Conservation (phyloP, 2,797 vertebrate species). For the Falco cherrug region DNA sequence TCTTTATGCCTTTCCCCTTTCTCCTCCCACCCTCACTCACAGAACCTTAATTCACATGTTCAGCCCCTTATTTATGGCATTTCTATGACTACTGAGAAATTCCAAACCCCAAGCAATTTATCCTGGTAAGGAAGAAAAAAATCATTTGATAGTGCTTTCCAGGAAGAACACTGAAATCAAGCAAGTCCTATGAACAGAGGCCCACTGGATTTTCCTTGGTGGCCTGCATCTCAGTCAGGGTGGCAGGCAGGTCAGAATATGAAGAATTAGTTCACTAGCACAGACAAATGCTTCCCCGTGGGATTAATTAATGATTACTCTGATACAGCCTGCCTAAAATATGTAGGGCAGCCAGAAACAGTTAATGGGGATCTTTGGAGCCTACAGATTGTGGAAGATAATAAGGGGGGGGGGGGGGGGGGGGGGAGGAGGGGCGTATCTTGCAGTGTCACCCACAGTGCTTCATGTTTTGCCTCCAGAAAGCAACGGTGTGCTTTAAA, state of each 20-base stretch:
- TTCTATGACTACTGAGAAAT: background rate
- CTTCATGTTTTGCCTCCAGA: background rate
- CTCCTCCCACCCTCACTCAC: background rate
- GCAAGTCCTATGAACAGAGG: background rate
- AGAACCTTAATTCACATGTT: background rate
- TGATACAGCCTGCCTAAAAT: background rate
- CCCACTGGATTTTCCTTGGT: background rate
- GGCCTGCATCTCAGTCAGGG: background rate
- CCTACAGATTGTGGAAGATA: background rate
- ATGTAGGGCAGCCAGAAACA: conserved; percentile 18
- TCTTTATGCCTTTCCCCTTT: background rate
- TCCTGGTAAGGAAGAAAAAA: background rate
- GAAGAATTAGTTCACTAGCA: conserved; percentile 21
- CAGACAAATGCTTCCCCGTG: conserved; percentile 20
- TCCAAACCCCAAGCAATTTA: background rate
- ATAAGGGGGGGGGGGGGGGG: background rate
- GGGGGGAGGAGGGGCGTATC: too few relatives aligned
- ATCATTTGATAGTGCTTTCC: background rate
- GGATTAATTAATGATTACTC: conserved; percentile 46
- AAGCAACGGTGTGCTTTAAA: background rate
- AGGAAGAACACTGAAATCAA: background rate
- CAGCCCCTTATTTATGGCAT: background rate
- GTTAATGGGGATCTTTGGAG: background rate
- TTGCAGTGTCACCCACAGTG: background rate
- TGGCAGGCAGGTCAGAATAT: background rate